Conservation (phyloP, 2,888 invertebrate genomes). For the Bellardia bayeri region DNA sequence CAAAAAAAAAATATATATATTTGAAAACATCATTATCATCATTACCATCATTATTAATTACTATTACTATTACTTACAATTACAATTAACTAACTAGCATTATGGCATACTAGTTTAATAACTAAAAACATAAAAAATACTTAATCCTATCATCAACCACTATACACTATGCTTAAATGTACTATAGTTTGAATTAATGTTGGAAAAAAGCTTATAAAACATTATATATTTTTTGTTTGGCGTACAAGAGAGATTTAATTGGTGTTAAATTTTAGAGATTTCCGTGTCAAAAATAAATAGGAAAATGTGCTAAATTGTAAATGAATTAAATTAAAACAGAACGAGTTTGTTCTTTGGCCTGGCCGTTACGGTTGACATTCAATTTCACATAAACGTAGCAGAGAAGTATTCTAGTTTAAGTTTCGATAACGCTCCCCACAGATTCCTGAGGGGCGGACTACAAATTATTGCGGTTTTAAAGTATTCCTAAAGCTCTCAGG, state of each 20-base stretch:
- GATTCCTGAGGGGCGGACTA: too few species aligned
- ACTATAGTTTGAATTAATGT: constrained; percentile 17
- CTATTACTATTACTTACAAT: neutral
- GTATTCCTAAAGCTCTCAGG: too few species aligned
- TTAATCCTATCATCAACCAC: constrained; percentile 1
- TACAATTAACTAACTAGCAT: neutral
- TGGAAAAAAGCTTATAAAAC: neutral
- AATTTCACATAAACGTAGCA: too few species aligned
- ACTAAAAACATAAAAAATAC: neutral
- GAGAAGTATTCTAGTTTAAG: too few species aligned
- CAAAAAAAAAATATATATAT: neutral
- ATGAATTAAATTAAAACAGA: too few species aligned
- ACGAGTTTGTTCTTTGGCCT: too few species aligned
- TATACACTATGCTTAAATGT: constrained; percentile 32
- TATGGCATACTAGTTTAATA: neutral
- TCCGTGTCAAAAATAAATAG: neutral
- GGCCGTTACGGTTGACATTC: too few species aligned
- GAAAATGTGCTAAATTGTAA: too few species aligned
- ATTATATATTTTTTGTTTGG: neutral
- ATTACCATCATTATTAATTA: constrained; percentile 19
- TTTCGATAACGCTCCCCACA: too few species aligned
- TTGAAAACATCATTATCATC: constrained; percentile 17
- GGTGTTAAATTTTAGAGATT: neutral
- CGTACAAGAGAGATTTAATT: neutral
- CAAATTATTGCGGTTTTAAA: too few species aligned